Base-by-base conservation (phyloP, 2,888 invertebrate genomes). In the Xanthorhoe spadicearia region DNA sequence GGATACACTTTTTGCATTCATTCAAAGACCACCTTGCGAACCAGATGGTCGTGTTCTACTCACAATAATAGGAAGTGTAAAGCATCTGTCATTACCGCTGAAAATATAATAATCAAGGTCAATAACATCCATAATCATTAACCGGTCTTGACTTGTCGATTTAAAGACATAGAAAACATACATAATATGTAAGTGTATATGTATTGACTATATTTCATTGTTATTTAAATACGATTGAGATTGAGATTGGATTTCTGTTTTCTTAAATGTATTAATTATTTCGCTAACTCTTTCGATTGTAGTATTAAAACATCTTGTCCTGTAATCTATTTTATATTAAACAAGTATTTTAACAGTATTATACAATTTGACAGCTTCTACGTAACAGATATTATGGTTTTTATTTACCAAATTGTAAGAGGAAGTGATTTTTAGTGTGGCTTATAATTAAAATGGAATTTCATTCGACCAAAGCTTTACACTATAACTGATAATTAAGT, bases 1-100 rank as follows among this genome's bases (percentile, higher is more conserved):
- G 79, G 79, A 0, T 84, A 68, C 62, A 85, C 79, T 0, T 83
- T 75, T 61, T 71, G 64, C 55, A 43, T 63, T 3, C 70, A 74
- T 6, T n/a, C 15, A 15, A 61, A 10, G 23, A 5, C 9, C 13
- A 43, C 46, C 15, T 15, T 23, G 6, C 72, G 61, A 18, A 68
- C 32, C 0, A 60, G 72, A 1, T 77, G 77, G 75, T 48, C 67
- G 0, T 83, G 83, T 35, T 78, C 82, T 0, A 78, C 78, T 0
- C 75, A 82, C 51, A 63, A 63, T 49, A 59, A 52, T 15, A 79
- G 69, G 19, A 62, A 65, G 1, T 84, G 83, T 48, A 68, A 66
- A 0, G 80, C 81, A 0, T 52, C 61, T 9, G 66, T 79, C 0
- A 69, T 74, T 49, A 80, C 81, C 0, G 19, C 73, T 0, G 50